Conservation (phyloP, 2,797 vertebrate genomes). For the Macroramphosus scolopax region DNA sequence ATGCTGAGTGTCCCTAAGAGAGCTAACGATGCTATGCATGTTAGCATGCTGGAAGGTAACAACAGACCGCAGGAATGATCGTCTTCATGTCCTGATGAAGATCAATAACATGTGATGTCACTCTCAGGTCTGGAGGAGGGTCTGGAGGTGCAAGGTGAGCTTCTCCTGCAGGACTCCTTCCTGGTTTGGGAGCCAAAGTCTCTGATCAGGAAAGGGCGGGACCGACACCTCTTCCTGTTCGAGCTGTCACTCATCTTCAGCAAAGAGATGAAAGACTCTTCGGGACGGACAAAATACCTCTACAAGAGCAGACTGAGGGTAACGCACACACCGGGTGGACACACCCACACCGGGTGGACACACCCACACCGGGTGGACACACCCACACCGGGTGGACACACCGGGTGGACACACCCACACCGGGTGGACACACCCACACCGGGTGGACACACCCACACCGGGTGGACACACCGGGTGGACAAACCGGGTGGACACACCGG, state of each 20-base stretch:
- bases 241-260: conserved; percentile 98
- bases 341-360: too few relatives aligned
- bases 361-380: too few relatives aligned
- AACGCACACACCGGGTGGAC: conserved; percentile 6
- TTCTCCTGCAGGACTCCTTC: conserved; percentile 96
- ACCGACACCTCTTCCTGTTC: conserved; percentile 96
- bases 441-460: too few relatives aligned
- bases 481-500: too few relatives aligned
- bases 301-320: conserved; percentile 86
- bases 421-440: too few relatives aligned
- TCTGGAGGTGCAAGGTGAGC: conserved; percentile 93
- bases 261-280: conserved; percentile 98
- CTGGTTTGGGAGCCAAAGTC: conserved; percentile 99
- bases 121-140: conserved; percentile 93
- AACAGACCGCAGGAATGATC: too few relatives aligned
- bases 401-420: too few relatives aligned
- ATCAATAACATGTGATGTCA: neutral
- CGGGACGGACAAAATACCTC: conserved; percentile 95
- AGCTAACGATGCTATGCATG: conserved; percentile 97
- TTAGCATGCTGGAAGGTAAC: conserved; percentile 98
- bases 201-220: conserved; percentile 94
- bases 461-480: too few relatives aligned
- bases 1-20: conserved; percentile 98
- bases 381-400: too few relatives aligned
- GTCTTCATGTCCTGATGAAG: too few relatives aligned